These are phyloP conservation scores for Camelus dromedarius DNA, from an alignment of 2,113 vertebrate species.

Conservation along the genomic window DNA sequence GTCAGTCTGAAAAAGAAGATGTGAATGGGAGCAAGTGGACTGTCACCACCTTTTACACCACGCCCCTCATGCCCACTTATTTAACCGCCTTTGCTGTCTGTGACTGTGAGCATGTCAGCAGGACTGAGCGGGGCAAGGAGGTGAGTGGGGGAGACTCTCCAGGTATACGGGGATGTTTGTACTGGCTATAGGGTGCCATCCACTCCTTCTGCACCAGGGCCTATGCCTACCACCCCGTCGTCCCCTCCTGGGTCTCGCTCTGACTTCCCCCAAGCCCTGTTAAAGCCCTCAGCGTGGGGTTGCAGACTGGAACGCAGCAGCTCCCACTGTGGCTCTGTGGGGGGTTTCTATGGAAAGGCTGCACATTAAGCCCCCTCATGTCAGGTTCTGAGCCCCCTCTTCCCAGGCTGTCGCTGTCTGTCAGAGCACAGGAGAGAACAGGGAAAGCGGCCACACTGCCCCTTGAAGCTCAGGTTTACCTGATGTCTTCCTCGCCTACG, in stretches of 20 bases:
- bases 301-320: background rate
- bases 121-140: constrained; percentile 86
- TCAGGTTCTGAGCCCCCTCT: background rate
- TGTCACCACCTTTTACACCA: constrained; percentile 87
- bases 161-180: background rate
- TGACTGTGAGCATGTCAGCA: constrained; percentile 86
- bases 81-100: constrained; percentile 87
- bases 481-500: background rate
- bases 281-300: background rate
- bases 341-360: background rate
- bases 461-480: background rate
- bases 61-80: constrained; percentile 90
- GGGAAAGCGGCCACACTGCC: background rate
- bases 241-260: background rate
- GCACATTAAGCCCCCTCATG: background rate
- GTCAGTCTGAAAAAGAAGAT: constrained; percentile 84
- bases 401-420: background rate
- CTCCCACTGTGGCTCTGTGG: background rate
- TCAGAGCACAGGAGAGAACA: background rate
- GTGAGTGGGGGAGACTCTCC: constrained; percentile 75
- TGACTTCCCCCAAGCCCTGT: background rate
- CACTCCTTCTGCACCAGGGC: background rate
- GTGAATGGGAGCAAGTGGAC: constrained; percentile 87
- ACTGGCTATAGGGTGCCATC: background rate
- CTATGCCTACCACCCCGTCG: accelerated